A percentile compares a stretch with the other conserved stretches of the same genome.
Conservation (phyloP, 2,113 vertebrate species). For the Channa maculata region DNA sequence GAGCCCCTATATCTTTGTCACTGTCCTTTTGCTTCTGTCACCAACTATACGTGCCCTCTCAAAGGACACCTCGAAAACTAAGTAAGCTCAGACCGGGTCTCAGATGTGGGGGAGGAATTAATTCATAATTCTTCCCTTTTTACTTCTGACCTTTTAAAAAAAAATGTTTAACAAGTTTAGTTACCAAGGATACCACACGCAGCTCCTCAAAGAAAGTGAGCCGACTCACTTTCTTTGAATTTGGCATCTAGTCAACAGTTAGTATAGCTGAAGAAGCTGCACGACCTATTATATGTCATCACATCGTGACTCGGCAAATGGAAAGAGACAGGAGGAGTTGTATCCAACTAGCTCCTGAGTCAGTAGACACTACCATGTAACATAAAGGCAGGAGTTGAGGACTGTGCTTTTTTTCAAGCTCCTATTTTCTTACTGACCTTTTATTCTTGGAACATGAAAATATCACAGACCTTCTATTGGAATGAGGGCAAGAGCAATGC, state of each 20-base stretch:
- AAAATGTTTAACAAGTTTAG: slow-evolving; percentile 46
- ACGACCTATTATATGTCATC: slow-evolving; percentile 56
- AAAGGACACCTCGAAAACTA: slow-evolving; percentile 53
- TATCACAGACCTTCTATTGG: slow-evolving; percentile 14
- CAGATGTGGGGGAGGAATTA: slow-evolving; percentile 46
- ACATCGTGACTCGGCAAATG: slow-evolving; percentile 48
- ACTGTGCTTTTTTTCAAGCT: slow-evolving; percentile 5
- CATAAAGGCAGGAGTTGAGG: slow-evolving; percentile 17
- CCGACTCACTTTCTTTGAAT: slow-evolving; percentile 43
- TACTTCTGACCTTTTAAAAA: slow-evolving; percentile 72
- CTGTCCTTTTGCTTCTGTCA: slow-evolving; percentile 66
- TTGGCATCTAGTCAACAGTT: slow-evolving; percentile 50
- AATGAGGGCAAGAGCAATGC: slow-evolving; percentile 4
- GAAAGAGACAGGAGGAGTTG: slow-evolving; percentile 51
- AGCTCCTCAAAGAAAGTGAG: slow-evolving; percentile 40
- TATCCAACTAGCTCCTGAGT: slow-evolving; percentile 33
- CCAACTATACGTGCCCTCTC: slow-evolving; percentile 21
- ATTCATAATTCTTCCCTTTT: slow-evolving; percentile 53
- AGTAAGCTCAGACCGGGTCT: slow-evolving; percentile 59
- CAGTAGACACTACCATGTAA: slow-evolving; percentile 19
- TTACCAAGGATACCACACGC: slow-evolving; percentile 70
- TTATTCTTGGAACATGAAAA: slow-evolving; percentile 42
- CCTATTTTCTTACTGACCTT: slow-evolving; percentile 51
- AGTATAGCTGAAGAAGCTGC: slow-evolving; percentile 43
- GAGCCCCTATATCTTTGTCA: slow-evolving; percentile 63